Evolutionary conservation across 2,888 invertebrate genomes (phyloP).

Genomic region (Chrysomela aeneicollis): DNA sequence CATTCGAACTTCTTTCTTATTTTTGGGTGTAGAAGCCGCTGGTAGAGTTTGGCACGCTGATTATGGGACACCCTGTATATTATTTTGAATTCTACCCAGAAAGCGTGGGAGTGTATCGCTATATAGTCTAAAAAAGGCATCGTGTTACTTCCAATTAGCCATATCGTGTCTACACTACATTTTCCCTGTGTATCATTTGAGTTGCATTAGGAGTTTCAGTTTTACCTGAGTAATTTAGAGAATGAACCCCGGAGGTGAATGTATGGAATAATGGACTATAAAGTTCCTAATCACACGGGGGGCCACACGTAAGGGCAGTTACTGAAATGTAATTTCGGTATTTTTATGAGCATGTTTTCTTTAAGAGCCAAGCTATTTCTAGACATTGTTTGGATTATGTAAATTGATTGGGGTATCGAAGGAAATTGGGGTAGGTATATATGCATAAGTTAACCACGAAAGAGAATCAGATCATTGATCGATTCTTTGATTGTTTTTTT

Average conservation of each 20-base stretch:
- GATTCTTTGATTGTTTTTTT: too few relatives aligned
- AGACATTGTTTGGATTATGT: slow-evolving; percentile 21
- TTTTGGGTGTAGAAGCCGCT: too few relatives aligned
- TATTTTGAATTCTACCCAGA: too few relatives aligned
- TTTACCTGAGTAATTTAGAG: slow-evolving; percentile 45
- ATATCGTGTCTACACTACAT: slow-evolving; percentile 40
- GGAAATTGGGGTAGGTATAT: not conserved
- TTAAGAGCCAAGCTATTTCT: slow-evolving; percentile 13
- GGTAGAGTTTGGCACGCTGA: too few relatives aligned
- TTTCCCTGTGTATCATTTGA: slow-evolving; percentile 46
- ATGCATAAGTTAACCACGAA: too few relatives aligned
- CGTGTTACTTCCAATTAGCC: slow-evolving; percentile 22
- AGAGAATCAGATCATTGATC: too few relatives aligned
- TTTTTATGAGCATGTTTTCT: slow-evolving; percentile 22
- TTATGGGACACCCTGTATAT: too few relatives aligned
- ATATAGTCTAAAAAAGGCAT: not conserved
- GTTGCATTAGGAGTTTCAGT: slow-evolving; percentile 45
- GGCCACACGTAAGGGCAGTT: slow-evolving; percentile 40
- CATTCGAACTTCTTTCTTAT: too few relatives aligned
- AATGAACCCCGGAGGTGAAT: slow-evolving; percentile 42
- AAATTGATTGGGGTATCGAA: slow-evolving; percentile 10
- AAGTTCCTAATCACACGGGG: slow-evolving; percentile 38
- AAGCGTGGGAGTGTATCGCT: slow-evolving; percentile 20
- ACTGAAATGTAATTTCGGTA: slow-evolving; percentile 30
- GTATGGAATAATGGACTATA: slow-evolving; percentile 41